These are phyloP conservation scores for Scolanthus callimorphus DNA, from an alignment of 92 coral and sea anemone genomes.

Conservation along the genomic window DNA sequence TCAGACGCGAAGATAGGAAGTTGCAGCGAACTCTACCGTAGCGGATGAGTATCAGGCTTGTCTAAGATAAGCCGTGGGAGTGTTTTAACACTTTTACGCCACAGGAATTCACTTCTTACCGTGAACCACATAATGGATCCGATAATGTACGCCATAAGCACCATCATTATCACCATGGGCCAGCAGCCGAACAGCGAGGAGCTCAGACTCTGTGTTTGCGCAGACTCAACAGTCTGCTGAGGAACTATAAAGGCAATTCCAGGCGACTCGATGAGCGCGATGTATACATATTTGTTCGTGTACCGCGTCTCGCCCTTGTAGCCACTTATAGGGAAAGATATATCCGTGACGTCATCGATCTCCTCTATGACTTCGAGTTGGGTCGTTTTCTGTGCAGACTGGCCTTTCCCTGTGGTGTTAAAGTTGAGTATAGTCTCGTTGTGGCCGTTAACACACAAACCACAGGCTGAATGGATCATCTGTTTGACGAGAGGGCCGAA, in stretches of 20 bases:
- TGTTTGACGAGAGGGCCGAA: conserved; percentile 40
- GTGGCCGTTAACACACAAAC: conserved; percentile 55
- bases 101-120: conserved; percentile 48
- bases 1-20: too few species aligned
- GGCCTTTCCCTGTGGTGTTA: conserved; percentile 27
- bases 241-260: conserved; percentile 60
- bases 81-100: too few species aligned
- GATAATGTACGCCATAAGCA: conserved; percentile 24
- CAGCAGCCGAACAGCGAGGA: conserved; percentile 22
- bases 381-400: conserved; percentile 26
- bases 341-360: conserved; percentile 40
- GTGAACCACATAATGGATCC: conserved; percentile 66
- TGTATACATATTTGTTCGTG: conserved; percentile 49
- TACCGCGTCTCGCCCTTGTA: conserved; percentile 35
- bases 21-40: too few species aligned
- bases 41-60: too few species aligned
- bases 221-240: conserved; percentile 6
- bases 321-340: conserved; percentile 69
- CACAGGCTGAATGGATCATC: conserved; percentile 52
- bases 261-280: conserved; percentile 67
- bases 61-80: too few species aligned
- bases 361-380: conserved; percentile 33
- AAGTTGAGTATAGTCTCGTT: conserved; percentile 38
- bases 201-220: conserved; percentile 12
- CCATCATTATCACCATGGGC: conserved; percentile 30